Conservation (phyloP, 2,888 invertebrate genomes). For the Diachrysia chrysitis region DNA sequence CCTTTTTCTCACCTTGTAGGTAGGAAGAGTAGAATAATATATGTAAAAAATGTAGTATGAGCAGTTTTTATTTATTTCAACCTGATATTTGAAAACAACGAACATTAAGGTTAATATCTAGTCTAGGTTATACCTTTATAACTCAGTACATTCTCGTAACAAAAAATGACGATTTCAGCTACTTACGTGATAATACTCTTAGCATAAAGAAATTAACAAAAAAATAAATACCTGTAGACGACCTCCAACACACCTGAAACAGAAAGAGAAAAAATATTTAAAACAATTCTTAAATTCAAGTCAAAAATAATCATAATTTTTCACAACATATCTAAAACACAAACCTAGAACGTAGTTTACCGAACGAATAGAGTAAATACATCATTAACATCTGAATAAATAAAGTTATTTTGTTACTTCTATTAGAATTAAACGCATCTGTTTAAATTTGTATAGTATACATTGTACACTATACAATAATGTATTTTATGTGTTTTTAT, state of each 20-base stretch:
- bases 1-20: no score
- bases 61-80: no score
- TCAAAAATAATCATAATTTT: not conserved
- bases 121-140: no score
- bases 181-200: no score
- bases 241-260: constrained; percentile 4
- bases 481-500: constrained; percentile 30
- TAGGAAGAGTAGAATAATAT: no score
- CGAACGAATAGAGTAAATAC: constrained; percentile 18
- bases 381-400: constrained; percentile 42
- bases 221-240: not conserved
- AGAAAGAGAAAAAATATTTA: not conserved
- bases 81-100: no score
- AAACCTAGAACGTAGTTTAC: constrained; percentile 27
- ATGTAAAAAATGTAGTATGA: no score
- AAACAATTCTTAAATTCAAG: not conserved
- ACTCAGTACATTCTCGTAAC: no score
- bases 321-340: constrained; percentile 35
- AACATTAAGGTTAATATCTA: no score
- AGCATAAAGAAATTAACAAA: no score
- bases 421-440: constrained; percentile 64
- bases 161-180: no score
- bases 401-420: constrained; percentile 48
- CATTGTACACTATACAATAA: constrained; percentile 5
- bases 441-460: constrained; percentile 59